A percentile compares a stretch with the other conserved stretches of the same genome.
phyloP scores from a whole-genome alignment of 30 jellyfish, hydroid and myxozoan genomes.

The Nemopilema nomurai region DNA sequence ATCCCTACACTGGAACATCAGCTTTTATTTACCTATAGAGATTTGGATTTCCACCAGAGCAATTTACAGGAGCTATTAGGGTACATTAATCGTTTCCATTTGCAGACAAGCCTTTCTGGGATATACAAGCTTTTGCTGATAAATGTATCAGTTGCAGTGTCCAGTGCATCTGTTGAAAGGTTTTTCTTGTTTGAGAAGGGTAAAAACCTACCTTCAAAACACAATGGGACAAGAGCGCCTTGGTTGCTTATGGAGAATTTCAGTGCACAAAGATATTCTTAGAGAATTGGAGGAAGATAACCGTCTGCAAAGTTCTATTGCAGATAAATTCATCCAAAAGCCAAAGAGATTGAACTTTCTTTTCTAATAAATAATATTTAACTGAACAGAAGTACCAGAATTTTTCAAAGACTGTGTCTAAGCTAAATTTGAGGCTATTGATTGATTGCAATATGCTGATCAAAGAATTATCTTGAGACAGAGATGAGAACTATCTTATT shows the following conservation, averaged over 20 bases:
- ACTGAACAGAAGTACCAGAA: too few species aligned
- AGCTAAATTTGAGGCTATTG: too few species aligned
- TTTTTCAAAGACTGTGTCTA: too few species aligned
- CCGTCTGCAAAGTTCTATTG: not conserved
- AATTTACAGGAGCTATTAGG: conserved; percentile 5
- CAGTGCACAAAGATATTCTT: conserved; percentile 26
- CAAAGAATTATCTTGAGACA: too few species aligned
- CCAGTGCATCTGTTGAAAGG: conserved; percentile 53
- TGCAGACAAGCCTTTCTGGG: conserved; percentile 25
- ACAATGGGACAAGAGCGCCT: conserved; percentile 65
- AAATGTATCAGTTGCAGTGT: conserved; percentile 21
- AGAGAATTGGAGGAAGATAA: conserved; percentile 8
- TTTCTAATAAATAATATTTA: conserved; percentile 5
- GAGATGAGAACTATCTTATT: too few species aligned
- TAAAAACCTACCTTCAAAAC: conserved; percentile 41
- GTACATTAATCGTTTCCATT: not conserved
- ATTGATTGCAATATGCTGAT: too few species aligned
- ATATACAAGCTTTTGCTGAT: conserved; percentile 18
- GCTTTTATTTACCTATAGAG: conserved; percentile 28
- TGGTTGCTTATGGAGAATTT: conserved; percentile 43
- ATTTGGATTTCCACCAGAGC: conserved; percentile 19
- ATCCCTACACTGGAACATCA: conserved; percentile 14
- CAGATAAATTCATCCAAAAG: conserved; percentile 30
- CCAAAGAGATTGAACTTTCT: conserved; percentile 44
- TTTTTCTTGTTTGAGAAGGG: conserved; percentile 44